phyloP scores from a whole-genome alignment of 2,113 vertebrate species.

The Percina caprodes region DNA sequence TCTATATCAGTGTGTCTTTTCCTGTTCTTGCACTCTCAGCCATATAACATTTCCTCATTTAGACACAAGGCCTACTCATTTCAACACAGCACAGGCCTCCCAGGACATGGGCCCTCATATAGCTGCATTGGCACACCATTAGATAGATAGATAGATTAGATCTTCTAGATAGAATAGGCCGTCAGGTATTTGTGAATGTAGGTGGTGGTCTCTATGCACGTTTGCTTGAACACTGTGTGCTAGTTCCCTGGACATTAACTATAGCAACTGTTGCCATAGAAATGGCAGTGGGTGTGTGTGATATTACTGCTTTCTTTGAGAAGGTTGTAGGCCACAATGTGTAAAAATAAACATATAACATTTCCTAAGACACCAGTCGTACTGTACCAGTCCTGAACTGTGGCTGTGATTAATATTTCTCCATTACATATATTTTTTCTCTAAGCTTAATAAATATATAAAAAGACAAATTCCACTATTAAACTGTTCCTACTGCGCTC shows the following conservation, averaged over 20 bases:
- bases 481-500: background rate
- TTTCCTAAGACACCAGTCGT: background rate
- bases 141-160: too few relatives aligned
- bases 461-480: background rate
- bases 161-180: background rate
- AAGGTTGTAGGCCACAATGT: constrained; percentile 26
- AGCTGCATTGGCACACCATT: background rate
- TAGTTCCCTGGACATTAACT: constrained; percentile 55
- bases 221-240: constrained; percentile 51
- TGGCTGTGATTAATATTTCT: too few relatives aligned
- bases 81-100: constrained; percentile 1
- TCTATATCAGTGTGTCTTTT: background rate
- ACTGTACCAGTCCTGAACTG: too few relatives aligned
- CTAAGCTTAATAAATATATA: background rate
- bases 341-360: constrained; percentile 7
- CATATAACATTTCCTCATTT: constrained; percentile 25
- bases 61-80: background rate
- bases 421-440: background rate
- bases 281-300: constrained; percentile 52
- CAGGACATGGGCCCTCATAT: background rate
- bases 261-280: constrained; percentile 76
- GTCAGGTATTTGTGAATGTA: constrained; percentile 32
- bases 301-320: constrained; percentile 37
- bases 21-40: background rate
- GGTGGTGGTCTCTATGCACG: constrained; percentile 44